phyloP scores from a whole-genome alignment of 1,140 invertebrate species.

The Microvelia longipes region DNA sequence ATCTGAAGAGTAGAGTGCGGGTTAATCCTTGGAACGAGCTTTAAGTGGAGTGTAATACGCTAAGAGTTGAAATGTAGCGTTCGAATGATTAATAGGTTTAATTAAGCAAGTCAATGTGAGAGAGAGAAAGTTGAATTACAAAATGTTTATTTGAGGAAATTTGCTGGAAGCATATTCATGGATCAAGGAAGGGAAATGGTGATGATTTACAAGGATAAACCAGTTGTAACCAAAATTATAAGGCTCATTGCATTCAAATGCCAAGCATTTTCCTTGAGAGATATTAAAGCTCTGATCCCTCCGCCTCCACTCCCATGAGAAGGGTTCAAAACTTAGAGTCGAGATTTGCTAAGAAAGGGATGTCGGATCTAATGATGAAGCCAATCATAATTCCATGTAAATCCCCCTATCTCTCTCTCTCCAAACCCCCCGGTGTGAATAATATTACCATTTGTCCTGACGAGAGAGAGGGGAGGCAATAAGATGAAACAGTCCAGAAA shows the following conservation, averaged over 20 bases:
- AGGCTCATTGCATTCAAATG: neutral
- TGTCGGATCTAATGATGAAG: neutral
- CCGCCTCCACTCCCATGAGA: too few relatives aligned
- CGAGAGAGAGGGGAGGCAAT: too few relatives aligned
- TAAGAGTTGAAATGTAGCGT: too few relatives aligned
- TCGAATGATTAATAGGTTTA: too few relatives aligned
- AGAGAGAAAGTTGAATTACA: too few relatives aligned
- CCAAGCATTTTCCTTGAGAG: neutral
- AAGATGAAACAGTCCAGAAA: neutral
- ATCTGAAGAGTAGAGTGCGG: too few relatives aligned
- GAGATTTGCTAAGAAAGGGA: neutral
- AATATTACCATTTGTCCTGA: neutral
- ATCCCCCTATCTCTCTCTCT: too few relatives aligned
- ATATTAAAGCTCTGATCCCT: neutral
- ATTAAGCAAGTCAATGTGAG: too few relatives aligned
- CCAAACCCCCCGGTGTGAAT: neutral
- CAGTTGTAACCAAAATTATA: neutral
- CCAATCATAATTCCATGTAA: neutral
- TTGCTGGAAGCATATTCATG: neutral
- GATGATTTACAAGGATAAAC: neutral
- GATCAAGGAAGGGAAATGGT: neutral
- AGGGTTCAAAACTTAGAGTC: too few relatives aligned
- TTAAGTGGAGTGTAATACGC: too few relatives aligned
- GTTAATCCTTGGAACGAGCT: too few relatives aligned
- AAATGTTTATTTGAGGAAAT: neutral